Base-by-base conservation (phyloP, 2,888 invertebrate species). In the Drosophila prolongata region DNA sequence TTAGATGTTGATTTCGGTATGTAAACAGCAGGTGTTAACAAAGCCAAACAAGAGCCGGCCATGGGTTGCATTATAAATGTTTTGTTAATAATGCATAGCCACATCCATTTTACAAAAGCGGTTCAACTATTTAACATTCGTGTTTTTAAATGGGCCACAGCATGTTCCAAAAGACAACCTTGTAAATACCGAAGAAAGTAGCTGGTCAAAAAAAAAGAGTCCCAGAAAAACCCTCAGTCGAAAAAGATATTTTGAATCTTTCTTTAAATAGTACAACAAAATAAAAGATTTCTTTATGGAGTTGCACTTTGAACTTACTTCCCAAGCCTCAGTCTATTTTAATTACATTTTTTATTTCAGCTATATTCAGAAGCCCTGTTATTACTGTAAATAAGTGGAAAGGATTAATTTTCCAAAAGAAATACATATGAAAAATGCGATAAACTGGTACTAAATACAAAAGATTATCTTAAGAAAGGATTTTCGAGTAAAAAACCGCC, bases 1-100 rank as follows among this genome's bases (percentile, higher is more conserved):
- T 83, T 83, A 81, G 79, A 85, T 75, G 76, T 56, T 89, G 83
- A 79, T 84, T 87, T 87, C 44, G 65, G 75, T 73, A 73, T 72
- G 69, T 81, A 87, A 89, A 87, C 89, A 87, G 87, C 89, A 84
- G 89, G 84, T 84, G 89, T 89, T 85, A 83, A 83, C 74, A 83
- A 76, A 71, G 73, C 56, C 67, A 68, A 75, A 52, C 58, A 64
- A 43, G 64, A 61, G 47, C 19, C 43, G 38, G 14, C 69, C 61
- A 6, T 37, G 37, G 64, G 69, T 77, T 76, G 77, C 68, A 55
- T 70, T 54, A 72, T 64, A 75, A 66, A 87, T 74, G 73, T 74
- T 77, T 72, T 44, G 50, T 67, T 78, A 73, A 88, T 79, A 82
- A 86, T 66, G 83, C 80, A 76, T 77, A 46, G 19, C 38, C 9